Conservation (phyloP, 2,113 vertebrate genomes). For the Ivindomyrus marchei region DNA sequence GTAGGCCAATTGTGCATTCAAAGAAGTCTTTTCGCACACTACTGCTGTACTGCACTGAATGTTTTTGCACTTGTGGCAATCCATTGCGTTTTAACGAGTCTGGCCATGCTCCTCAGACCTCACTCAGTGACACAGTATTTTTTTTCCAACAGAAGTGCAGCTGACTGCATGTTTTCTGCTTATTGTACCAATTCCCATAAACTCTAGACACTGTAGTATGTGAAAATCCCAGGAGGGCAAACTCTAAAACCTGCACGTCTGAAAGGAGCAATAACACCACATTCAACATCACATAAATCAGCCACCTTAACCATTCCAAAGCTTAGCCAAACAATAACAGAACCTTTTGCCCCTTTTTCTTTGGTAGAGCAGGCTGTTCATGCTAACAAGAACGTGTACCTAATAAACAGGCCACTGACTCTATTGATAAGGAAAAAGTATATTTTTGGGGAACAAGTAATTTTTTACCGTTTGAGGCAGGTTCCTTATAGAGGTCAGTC, state of each 20-base stretch:
- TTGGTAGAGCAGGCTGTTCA: background rate
- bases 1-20: background rate
- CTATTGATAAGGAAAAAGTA: background rate
- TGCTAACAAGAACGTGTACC: background rate
- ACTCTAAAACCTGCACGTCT: background rate
- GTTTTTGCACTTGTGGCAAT: background rate
- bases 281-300: background rate
- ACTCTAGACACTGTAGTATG: background rate
- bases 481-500: background rate
- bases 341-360: background rate
- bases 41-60: background rate
- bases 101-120: background rate
- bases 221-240: background rate
- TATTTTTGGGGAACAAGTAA: background rate
- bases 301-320: background rate
- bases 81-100: background rate
- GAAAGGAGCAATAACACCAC: background rate
- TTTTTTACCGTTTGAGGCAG: background rate
- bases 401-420: background rate
- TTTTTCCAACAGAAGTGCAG: background rate
- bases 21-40: background rate
- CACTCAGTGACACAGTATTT: background rate
- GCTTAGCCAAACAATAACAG: background rate
- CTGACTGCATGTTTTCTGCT: background rate
- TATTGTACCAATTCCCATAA: background rate